Percentiles rank a stretch among this genome's conserved stretches.
These are phyloP conservation scores for Mnemiopsis leidyi DNA, from an alignment of 37 sponge, comb jelly and placozoan species.

Conservation along the genomic window DNA sequence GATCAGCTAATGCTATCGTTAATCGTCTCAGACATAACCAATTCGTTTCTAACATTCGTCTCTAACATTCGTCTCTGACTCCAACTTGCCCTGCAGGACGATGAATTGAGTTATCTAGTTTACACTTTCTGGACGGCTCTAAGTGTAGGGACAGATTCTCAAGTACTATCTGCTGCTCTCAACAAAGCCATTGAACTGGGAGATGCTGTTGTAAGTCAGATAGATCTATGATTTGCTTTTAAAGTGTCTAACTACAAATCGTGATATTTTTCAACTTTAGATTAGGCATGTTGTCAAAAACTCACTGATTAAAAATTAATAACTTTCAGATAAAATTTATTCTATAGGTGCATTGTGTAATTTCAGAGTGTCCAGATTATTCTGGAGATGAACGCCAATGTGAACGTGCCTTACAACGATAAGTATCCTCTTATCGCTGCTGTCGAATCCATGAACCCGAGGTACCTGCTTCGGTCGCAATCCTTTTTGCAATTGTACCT, in stretches of 20 bases:
- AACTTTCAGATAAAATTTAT: neutral
- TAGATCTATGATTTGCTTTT: too few species aligned
- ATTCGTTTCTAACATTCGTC: too few species aligned
- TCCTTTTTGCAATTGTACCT: too few species aligned
- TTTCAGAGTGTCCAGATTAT: slow-evolving; percentile 29
- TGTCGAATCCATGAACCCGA: neutral
- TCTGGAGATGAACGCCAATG: slow-evolving; percentile 18
- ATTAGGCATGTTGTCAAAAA: neutral
- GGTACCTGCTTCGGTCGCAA: too few species aligned
- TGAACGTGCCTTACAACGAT: slow-evolving; percentile 12
- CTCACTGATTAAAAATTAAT: neutral
- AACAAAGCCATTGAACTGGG: neutral
- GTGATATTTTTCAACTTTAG: neutral
- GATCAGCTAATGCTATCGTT: too few species aligned
- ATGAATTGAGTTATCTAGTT: neutral
- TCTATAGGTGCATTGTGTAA: too few species aligned
- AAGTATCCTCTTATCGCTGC: neutral
- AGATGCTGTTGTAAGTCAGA: slow-evolving; percentile 21
- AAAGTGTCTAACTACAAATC: neutral
- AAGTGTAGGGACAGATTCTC: neutral
- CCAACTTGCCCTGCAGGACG: neutral
- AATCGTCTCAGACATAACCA: too few species aligned
- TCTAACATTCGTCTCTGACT: neutral
- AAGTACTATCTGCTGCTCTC: neutral
- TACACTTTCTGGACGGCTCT: slow-evolving; percentile 18